Conservation (phyloP, 2,888 invertebrate genomes). For the Pelosia muscerda region DNA sequence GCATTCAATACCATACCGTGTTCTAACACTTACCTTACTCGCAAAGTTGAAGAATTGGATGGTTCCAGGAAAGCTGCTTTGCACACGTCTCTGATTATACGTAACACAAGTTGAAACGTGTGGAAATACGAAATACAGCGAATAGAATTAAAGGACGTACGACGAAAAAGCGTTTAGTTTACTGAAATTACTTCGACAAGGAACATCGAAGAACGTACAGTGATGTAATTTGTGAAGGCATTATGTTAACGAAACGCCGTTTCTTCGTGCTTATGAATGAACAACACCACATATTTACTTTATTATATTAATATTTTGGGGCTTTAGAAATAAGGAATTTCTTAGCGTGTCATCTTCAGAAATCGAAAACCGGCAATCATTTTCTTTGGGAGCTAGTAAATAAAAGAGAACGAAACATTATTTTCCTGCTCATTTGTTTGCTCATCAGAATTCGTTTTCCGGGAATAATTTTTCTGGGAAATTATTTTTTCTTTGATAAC, state of each 20-base stretch:
- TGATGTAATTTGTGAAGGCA: slow-evolving; percentile 16
- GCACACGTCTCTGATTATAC: not conserved
- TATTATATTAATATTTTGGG: slow-evolving; percentile 18
- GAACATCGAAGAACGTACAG: slow-evolving; percentile 11
- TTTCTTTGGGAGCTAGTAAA: slow-evolving; percentile 30
- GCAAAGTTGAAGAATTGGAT: not conserved
- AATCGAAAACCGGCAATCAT: slow-evolving; percentile 19
- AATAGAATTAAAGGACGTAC: slow-evolving; percentile 2
- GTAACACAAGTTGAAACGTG: not conserved
- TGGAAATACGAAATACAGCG: not conserved
- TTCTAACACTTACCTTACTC: not conserved
- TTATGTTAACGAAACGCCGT: slow-evolving; percentile 26
- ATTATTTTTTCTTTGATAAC: slow-evolving; percentile 2
- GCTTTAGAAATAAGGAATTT: slow-evolving; percentile 32
- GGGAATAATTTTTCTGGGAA: slow-evolving; percentile 6
- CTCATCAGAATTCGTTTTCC: not conserved
- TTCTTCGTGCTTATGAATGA: slow-evolving; percentile 21
- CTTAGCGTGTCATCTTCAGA: slow-evolving; percentile 45
- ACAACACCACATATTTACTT: slow-evolving; percentile 22
- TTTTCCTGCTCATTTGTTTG: slow-evolving; percentile 20
- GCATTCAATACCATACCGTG: too few relatives aligned
- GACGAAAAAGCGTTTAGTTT: slow-evolving; percentile 5
- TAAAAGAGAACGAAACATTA: slow-evolving; percentile 36
- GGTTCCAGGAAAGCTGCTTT: not conserved
- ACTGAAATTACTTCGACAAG: slow-evolving; percentile 14